Percentiles rank a stretch among this genome's conserved stretches.
Evolutionary conservation across 1,140 invertebrate genomes (phyloP).

Genomic region (Apis dorsata): DNA sequence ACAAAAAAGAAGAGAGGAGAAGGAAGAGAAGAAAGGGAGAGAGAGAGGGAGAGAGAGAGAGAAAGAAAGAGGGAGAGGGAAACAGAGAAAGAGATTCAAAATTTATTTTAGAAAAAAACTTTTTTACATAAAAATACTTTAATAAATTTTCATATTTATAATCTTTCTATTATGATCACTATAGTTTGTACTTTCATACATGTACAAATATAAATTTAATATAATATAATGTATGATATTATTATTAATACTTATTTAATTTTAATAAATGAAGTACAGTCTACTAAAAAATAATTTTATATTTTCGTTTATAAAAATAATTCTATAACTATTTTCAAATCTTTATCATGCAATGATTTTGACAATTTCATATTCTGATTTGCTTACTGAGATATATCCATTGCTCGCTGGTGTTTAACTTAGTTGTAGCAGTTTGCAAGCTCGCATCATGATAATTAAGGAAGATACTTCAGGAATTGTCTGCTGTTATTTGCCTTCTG

Average conservation of each 20-base stretch:
- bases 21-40: no score
- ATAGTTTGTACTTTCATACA: not conserved
- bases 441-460: slow-evolving; percentile 14
- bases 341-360: slow-evolving; percentile 10
- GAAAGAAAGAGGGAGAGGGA: no score
- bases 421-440: slow-evolving; percentile 25
- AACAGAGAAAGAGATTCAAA: not conserved
- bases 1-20: no score
- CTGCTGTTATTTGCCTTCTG: slow-evolving; percentile 5
- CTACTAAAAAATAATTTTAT: not conserved
- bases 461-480: slow-evolving; percentile 19
- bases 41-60: no score
- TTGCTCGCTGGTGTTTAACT: not conserved
- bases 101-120: not conserved
- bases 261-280: not conserved
- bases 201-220: not conserved
- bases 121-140: not conserved
- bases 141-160: not conserved
- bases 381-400: slow-evolving; percentile 19
- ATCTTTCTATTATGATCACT: not conserved
- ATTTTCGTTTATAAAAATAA: not conserved
- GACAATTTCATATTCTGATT: slow-evolving; percentile 20
- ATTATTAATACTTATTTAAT: no score
- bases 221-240: not conserved
- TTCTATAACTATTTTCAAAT: slow-evolving; percentile 9